A percentile compares a stretch with the other conserved stretches of the same genome.
phyloP scores from a whole-genome alignment of 2,797 vertebrate species.

The Gymnoscopelus braueri region DNA sequence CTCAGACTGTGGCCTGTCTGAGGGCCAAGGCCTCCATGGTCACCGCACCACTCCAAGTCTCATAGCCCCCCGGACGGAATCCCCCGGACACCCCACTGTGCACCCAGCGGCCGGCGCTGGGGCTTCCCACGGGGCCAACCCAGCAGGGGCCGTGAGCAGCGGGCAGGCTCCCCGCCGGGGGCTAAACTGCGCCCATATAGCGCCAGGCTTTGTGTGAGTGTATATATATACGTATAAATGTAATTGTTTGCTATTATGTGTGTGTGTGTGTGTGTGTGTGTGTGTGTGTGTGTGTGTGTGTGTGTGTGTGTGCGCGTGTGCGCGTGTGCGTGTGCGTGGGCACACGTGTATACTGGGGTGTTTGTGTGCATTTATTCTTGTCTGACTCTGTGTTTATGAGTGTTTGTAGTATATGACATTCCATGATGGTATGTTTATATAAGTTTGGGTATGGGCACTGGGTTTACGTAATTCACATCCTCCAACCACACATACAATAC shows the following conservation, averaged over 20 bases:
- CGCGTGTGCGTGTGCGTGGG: background rate
- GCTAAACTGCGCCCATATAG: conserved; percentile 58
- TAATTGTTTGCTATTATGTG: background rate
- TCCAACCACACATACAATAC: no score
- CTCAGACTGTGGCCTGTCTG: conserved; percentile 42
- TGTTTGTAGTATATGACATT: conserved; percentile 7
- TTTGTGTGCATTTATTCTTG: background rate
- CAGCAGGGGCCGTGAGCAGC: conserved; percentile 64
- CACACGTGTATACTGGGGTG: conserved; percentile 6
- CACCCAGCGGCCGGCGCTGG: conserved; percentile 46
- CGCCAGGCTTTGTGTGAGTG: conserved; percentile 47
- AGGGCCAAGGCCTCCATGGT: conserved; percentile 67
- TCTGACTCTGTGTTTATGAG: conserved; percentile 1
- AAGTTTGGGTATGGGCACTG: no score
- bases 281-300: conserved; percentile 3
- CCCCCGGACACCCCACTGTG: conserved; percentile 73
- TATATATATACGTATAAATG: conserved; percentile 38
- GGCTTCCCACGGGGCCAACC: conserved; percentile 73
- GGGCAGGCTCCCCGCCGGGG: conserved; percentile 52
- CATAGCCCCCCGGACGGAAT: conserved; percentile 49
- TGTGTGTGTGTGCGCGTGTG: conserved; percentile 4
- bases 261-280: conserved; percentile 18
- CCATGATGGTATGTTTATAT: no score
- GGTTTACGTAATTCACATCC: no score
- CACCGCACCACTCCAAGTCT: conserved; percentile 59